Conservation (phyloP, 2,113 vertebrate genomes). For the Xiphias gladius region DNA sequence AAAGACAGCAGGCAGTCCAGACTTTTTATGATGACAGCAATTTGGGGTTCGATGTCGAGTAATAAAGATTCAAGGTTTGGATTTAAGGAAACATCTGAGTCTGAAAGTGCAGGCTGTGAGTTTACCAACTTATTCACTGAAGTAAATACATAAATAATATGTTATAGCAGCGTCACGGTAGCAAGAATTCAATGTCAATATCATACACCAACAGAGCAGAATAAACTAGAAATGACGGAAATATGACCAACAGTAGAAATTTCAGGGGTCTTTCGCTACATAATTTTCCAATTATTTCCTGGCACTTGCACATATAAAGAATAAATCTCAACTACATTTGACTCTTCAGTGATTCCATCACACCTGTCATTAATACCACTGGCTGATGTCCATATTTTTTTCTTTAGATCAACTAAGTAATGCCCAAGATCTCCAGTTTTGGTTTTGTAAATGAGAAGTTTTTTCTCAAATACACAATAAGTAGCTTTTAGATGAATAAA, state of each 20-base stretch:
- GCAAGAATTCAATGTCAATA: constrained; percentile 26
- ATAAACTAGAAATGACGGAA: constrained; percentile 24
- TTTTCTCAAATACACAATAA: not conserved
- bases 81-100: not conserved
- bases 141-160: constrained; percentile 3
- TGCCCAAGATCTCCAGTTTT: not conserved
- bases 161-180: not conserved
- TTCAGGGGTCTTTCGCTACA: constrained; percentile 8
- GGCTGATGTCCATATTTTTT: not conserved
- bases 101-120: not conserved
- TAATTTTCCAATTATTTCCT: constrained; percentile 20
- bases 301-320: not conserved
- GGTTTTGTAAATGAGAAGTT: not conserved
- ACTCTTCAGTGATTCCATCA: not conserved
- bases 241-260: constrained; percentile 8
- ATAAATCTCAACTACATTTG: not conserved
- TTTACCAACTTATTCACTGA: not conserved
- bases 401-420: not conserved
- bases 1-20: constrained; percentile 1
- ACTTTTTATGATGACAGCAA: constrained; percentile 5
- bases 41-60: not conserved
- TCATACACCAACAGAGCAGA: constrained; percentile 35
- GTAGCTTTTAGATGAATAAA: not conserved
- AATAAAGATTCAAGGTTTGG: not conserved
- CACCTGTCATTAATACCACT: not conserved